These are phyloP conservation scores for Actinernus sp. DNA, from an alignment of 92 coral and sea anemone genomes.

Conservation along the genomic window DNA sequence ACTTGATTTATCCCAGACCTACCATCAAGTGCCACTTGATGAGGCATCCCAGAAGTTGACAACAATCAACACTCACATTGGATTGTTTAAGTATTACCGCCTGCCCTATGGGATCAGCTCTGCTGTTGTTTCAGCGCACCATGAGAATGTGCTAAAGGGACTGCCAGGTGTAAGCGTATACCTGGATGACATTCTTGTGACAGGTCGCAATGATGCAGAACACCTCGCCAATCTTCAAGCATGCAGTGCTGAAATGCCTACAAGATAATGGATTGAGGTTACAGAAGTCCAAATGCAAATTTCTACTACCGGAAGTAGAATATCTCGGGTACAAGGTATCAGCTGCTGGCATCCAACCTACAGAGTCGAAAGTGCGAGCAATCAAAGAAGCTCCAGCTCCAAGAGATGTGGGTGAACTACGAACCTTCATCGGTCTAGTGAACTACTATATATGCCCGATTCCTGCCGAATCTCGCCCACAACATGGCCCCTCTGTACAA, in stretches of 20 bases:
- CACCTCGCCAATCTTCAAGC: conserved; percentile 45
- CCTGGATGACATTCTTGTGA: conserved; percentile 46
- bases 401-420: conserved; percentile 5
- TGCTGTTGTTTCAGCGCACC: conserved; percentile 25
- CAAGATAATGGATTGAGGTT: conserved; percentile 34
- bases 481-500: conserved; percentile 9
- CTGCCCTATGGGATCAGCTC: too few species aligned
- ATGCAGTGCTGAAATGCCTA: conserved; percentile 30
- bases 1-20: conserved; percentile 42
- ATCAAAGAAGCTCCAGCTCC: conserved; percentile 22
- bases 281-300: conserved; percentile 34
- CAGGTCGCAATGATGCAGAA: conserved; percentile 36
- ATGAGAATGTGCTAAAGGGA: conserved; percentile 41
- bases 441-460: conserved; percentile 5
- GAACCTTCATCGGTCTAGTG: conserved; percentile 16
- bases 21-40: conserved; percentile 35
- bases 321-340: conserved; percentile 30
- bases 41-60: conserved; percentile 5
- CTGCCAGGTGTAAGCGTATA: conserved; percentile 8
- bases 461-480: conserved; percentile 4
- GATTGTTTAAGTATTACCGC: conserved; percentile 41
- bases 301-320: conserved; percentile 44
- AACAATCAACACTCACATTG: conserved; percentile 54
- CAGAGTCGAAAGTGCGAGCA: conserved; percentile 21
- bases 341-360: conserved; percentile 42